Percentiles rank a stretch among this genome's conserved stretches.
These are phyloP conservation scores for Congeria kusceri DNA, from an alignment of 2,888 invertebrate genomes.

Conservation along the genomic window DNA sequence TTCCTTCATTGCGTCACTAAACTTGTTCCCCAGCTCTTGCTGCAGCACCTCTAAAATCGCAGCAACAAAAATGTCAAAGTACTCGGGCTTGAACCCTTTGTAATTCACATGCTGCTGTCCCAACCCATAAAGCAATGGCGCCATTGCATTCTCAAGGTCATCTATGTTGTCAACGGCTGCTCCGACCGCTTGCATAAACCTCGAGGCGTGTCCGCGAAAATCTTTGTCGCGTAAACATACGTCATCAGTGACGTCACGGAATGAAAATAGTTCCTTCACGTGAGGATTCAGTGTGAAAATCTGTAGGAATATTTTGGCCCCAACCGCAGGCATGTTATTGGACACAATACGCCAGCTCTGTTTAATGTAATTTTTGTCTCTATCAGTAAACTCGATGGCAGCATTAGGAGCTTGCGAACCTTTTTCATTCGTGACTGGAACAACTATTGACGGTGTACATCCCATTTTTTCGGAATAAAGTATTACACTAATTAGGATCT, in stretches of 20 bases:
- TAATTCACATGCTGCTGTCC: constrained; percentile 75
- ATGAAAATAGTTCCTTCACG: constrained; percentile 77
- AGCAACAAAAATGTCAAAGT: constrained; percentile 74
- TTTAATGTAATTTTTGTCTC: constrained; percentile 58
- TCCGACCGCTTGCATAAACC: constrained; percentile 82
- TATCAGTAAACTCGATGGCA: constrained; percentile 7
- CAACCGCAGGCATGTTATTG: constrained; percentile 68
- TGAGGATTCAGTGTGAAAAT: constrained; percentile 75
- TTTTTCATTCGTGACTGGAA: background rate
- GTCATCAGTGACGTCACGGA: constrained; percentile 69
- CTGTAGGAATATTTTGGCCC: constrained; percentile 72
- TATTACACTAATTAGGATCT: too few species aligned
- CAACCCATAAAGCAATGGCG: constrained; percentile 71
- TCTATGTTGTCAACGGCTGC: constrained; percentile 77
- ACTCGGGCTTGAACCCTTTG: constrained; percentile 74
- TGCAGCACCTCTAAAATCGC: constrained; percentile 73
- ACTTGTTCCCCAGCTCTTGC: constrained; percentile 62
- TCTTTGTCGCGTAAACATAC: constrained; percentile 63
- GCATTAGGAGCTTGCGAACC: background rate
- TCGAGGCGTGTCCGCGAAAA: constrained; percentile 76
- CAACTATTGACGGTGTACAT: constrained; percentile 20
- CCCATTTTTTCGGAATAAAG: too few species aligned
- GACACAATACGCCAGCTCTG: constrained; percentile 71
- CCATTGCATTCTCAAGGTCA: constrained; percentile 67
- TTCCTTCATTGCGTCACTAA: too few species aligned